Evolutionary conservation across 2,888 invertebrate species (phyloP), one percentile per base, ranked within the genome.

Genomic region (Drosophila gaucha): DNA sequence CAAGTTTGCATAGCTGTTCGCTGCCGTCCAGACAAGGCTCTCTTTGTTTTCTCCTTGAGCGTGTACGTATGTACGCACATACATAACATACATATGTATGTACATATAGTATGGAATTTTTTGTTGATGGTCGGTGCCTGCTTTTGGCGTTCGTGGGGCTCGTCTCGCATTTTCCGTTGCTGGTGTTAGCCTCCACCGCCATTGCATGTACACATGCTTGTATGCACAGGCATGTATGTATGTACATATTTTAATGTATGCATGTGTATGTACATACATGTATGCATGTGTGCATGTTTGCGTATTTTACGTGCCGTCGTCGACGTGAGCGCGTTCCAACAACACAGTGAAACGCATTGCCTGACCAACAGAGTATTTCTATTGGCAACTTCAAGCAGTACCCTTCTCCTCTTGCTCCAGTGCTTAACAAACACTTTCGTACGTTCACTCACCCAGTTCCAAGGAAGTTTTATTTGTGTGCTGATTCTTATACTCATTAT

Each of bases 111-210:
- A 65, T 58, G 46, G 28, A 58, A 57, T 47, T 58, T 55, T 47
- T 36, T 35, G 22, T 44, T 30, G 24, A 33, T 50, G 58, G 35
- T 22, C 31, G 22, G 26, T 56, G 68, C 39, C 62, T 47, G 38
- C 26, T 54, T 56, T 51, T 47, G 47, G 52, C 38, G 73, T 77
- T 68, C 69, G 68, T 78, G 82, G 80, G 86, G 80, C 87, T 85
- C 87, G 87, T 78, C 80, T 69, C 58, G 57, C 66, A 60, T 46
- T 59, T 58, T 64, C 8, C 30, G 24, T 30, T 66, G 35, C 16
- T 39, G 31, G 30, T 60, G 49, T 57, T 67, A 31, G 51, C 30
- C 67, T 50, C 46, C 30, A 39, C 18, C 14, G 22, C 33, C 39
- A 22, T 31, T 55, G 36, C 39, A 52, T 16, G 28, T 54, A 39